These are phyloP conservation scores for Drosophila demipolita DNA, from an alignment of 2,888 invertebrate genomes.

Conservation along the genomic window DNA sequence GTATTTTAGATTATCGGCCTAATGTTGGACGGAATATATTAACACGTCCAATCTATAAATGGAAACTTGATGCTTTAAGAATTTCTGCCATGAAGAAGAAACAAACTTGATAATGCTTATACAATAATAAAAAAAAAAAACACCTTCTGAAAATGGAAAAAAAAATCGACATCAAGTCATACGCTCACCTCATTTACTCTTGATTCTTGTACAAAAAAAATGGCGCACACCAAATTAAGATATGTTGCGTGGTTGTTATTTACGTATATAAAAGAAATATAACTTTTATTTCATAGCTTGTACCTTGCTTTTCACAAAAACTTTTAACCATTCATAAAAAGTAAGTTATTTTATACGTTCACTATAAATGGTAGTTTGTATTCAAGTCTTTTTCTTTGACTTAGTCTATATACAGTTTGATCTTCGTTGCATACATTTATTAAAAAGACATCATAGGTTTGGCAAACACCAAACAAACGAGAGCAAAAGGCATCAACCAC, in stretches of 20 bases:
- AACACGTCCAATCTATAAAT: slow-evolving; percentile 34
- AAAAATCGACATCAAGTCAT: slow-evolving; percentile 32
- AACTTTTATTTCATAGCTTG: background rate
- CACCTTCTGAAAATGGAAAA: slow-evolving; percentile 38
- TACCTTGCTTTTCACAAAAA: too few relatives aligned
- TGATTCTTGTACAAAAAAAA: slow-evolving; percentile 17
- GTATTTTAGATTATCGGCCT: background rate
- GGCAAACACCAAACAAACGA: background rate
- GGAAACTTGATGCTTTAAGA: slow-evolving; percentile 48
- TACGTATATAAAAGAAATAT: background rate
- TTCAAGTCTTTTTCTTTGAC: background rate
- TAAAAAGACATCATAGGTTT: background rate
- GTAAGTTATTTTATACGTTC: slow-evolving; percentile 26
- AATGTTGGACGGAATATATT: slow-evolving; percentile 14
- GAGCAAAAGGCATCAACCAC: background rate
- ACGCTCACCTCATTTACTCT: slow-evolving; percentile 9
- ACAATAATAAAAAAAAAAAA: slow-evolving; percentile 8
- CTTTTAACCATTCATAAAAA: slow-evolving; percentile 1
- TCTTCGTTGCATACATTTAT: background rate
- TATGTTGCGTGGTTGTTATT: slow-evolving; percentile 17
- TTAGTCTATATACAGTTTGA: background rate
- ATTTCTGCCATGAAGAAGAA: slow-evolving; percentile 31
- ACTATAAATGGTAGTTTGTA: slow-evolving; percentile 25
- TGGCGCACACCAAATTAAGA: slow-evolving; percentile 9
- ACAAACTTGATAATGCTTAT: slow-evolving; percentile 8